Percentiles rank a stretch among this genome's conserved stretches.
These are phyloP conservation scores for Zeuzera pyrina DNA, from an alignment of 2,888 invertebrate genomes.

Conservation along the genomic window DNA sequence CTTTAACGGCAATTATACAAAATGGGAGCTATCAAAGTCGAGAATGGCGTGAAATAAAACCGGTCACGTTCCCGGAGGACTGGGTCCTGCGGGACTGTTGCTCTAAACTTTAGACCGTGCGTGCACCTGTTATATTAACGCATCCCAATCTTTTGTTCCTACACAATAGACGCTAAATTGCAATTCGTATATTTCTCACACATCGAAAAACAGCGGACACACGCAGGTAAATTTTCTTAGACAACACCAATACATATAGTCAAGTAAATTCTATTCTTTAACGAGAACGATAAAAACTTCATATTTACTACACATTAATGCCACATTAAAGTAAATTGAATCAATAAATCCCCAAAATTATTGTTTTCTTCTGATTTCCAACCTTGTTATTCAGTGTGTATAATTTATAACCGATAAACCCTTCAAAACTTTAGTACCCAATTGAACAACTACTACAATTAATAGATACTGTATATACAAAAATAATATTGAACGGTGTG, in stretches of 20 bases:
- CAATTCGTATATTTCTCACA: conserved; percentile 62
- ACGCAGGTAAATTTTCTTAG: too few relatives aligned
- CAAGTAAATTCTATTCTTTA: too few relatives aligned
- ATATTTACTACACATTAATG: conserved; percentile 7
- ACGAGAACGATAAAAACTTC: too few relatives aligned
- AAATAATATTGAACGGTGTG: conserved; percentile 54
- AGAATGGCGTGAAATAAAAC: conserved; percentile 58
- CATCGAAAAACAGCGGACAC: too few relatives aligned
- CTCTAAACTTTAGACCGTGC: conserved; percentile 46
- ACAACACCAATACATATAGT: too few relatives aligned
- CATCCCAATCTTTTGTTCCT: conserved; percentile 62
- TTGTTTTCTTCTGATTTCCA: too few relatives aligned
- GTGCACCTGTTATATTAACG: conserved; percentile 67
- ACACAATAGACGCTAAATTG: conserved; percentile 67
- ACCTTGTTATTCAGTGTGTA: conserved; percentile 10
- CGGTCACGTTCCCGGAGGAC: conserved; percentile 43
- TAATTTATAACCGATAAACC: conserved; percentile 33
- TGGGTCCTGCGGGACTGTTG: conserved; percentile 21
- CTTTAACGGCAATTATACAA: conserved; percentile 62
- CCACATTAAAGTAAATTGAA: too few relatives aligned
- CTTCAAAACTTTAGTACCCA: conserved; percentile 40
- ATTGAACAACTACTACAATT: conserved; percentile 50
- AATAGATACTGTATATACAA: conserved; percentile 47
- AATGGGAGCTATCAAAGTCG: conserved; percentile 56
- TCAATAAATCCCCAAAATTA: too few relatives aligned